Conservation (phyloP, 2,797 vertebrate species). For the Dicrostonyx torquatus region DNA sequence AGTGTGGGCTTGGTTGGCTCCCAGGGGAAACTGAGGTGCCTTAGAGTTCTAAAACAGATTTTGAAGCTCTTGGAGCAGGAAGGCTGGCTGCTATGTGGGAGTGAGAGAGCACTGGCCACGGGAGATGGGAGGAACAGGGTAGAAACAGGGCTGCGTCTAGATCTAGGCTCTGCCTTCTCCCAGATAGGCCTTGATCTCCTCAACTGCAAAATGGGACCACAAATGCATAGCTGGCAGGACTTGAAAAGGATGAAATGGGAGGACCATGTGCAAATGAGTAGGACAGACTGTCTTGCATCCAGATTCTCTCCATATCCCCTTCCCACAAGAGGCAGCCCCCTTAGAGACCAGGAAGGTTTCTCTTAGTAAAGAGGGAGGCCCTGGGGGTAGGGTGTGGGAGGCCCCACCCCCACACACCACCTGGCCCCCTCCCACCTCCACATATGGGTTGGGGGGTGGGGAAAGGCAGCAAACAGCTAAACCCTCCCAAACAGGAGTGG, state of each 20-base stretch:
- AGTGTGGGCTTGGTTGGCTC: background rate
- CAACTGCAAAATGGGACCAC: slow-evolving; percentile 67
- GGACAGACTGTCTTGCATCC: slow-evolving; percentile 25
- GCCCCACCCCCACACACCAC: slow-evolving; percentile 77
- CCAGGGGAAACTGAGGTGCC: background rate
- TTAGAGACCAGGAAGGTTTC: slow-evolving; percentile 72
- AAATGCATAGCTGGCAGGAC: background rate
- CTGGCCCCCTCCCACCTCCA: slow-evolving; percentile 83
- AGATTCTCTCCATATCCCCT: slow-evolving; percentile 47
- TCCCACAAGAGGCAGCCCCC: slow-evolving; percentile 42
- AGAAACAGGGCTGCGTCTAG: slow-evolving; percentile 2
- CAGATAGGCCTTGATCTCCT: slow-evolving; percentile 48
- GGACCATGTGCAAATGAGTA: background rate
- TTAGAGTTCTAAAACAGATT: background rate
- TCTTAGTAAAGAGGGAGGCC: slow-evolving; percentile 71
- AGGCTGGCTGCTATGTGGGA: background rate
- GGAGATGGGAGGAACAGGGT: background rate
- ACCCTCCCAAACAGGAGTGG: slow-evolving; percentile 83
- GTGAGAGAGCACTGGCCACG: background rate
- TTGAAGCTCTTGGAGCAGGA: background rate
- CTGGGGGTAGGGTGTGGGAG: slow-evolving; percentile 72
- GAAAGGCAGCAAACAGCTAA: slow-evolving; percentile 80
- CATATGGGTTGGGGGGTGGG: slow-evolving; percentile 81
- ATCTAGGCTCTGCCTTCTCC: background rate
- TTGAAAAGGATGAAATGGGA: background rate